Conservation (phyloP, 2,888 invertebrate species). For the Mallateleia sp. region DNA sequence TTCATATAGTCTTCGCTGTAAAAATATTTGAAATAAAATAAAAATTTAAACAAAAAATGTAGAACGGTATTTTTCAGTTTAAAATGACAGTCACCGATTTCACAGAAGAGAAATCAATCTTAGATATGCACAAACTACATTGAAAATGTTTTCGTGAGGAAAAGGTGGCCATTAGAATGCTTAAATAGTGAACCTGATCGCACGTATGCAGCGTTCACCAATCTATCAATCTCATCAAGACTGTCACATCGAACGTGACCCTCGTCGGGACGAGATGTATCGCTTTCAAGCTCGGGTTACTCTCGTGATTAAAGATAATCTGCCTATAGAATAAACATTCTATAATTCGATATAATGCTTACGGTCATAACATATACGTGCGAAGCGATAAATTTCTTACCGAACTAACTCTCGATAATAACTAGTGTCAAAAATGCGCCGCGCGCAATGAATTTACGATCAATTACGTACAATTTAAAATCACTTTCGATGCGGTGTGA, state of each 20-base stretch:
- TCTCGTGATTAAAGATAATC: constrained; percentile 66
- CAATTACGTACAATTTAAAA: constrained; percentile 71
- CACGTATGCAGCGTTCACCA: constrained; percentile 31
- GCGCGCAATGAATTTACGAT: constrained; percentile 59
- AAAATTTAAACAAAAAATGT: no score
- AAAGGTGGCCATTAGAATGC: constrained; percentile 52
- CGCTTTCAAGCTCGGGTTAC: constrained; percentile 41
- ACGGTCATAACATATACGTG: constrained; percentile 35
- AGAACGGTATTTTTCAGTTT: background rate
- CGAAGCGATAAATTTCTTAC: constrained; percentile 45
- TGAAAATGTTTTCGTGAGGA: constrained; percentile 25
- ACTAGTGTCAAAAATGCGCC: constrained; percentile 48
- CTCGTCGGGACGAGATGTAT: constrained; percentile 54
- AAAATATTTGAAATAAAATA: no score
- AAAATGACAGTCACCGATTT: background rate
- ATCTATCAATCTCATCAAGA: constrained; percentile 63
- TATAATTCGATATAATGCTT: constrained; percentile 58
- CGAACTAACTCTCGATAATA: constrained; percentile 50
- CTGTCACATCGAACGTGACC: constrained; percentile 58
- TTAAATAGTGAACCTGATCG: constrained; percentile 53
- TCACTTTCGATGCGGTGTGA: constrained; percentile 67
- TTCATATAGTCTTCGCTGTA: no score
- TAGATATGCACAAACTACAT: constrained; percentile 2
- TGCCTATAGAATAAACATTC: constrained; percentile 61
- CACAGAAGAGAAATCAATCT: constrained; percentile 2